These are phyloP conservation scores for Parnassius glacialis DNA, from an alignment of 2,888 invertebrate genomes.

Conservation along the genomic window DNA sequence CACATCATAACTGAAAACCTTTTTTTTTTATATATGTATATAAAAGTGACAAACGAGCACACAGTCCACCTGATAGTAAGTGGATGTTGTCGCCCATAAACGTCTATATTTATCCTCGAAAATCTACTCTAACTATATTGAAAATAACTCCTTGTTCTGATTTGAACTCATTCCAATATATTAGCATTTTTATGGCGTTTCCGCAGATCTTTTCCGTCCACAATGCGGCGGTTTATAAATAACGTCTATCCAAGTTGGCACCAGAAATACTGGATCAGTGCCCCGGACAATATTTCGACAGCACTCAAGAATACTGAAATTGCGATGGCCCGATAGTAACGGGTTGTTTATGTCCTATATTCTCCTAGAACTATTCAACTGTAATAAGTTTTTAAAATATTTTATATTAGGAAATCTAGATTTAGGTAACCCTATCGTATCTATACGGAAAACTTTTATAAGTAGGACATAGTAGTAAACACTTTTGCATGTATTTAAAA, in stretches of 20 bases:
- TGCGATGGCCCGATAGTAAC: not conserved
- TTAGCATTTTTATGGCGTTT: constrained; percentile 22
- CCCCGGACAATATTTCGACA: constrained; percentile 20
- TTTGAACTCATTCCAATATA: constrained; percentile 14
- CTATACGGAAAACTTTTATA: not conserved
- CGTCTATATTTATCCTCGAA: too few relatives aligned
- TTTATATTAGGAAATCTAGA: not conserved
- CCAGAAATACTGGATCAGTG: constrained; percentile 18
- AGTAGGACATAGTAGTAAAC: too few relatives aligned
- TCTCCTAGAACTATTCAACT: constrained; percentile 10
- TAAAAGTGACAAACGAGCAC: too few relatives aligned
- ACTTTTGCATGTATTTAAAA: too few relatives aligned
- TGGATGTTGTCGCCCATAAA: too few relatives aligned
- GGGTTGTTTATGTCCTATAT: constrained; percentile 16
- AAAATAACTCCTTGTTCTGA: not conserved
- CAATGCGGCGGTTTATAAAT: constrained; percentile 15
- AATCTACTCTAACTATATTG: too few relatives aligned
- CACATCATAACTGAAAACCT: too few relatives aligned
- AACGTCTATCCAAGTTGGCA: constrained; percentile 25
- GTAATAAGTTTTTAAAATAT: not conserved
- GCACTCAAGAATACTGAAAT: constrained; percentile 19
- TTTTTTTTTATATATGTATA: too few relatives aligned
- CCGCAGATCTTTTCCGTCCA: constrained; percentile 9
- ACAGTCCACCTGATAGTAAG: too few relatives aligned
- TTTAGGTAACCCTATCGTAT: not conserved